Conservation (phyloP, 2,113 vertebrate species). For the Dendropsophus ebraccatus region DNA sequence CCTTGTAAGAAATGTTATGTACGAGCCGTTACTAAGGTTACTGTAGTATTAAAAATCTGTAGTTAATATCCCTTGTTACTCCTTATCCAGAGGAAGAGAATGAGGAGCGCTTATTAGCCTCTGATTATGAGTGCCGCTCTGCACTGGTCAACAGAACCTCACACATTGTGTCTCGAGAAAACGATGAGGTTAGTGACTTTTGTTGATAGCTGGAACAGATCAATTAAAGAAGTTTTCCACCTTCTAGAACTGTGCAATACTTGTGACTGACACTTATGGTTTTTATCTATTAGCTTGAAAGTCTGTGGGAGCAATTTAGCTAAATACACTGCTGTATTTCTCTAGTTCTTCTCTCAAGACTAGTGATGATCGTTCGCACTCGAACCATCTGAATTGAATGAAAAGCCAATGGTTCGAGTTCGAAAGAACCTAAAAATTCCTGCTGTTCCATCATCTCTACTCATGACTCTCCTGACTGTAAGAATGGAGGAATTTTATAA, state of each 20-base stretch:
- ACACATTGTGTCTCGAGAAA: not conserved
- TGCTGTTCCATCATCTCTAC: no score
- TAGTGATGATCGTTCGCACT: no score
- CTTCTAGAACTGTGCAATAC: not conserved
- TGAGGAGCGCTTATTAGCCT: not conserved
- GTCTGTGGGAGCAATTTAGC: not conserved
- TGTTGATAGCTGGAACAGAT: not conserved
- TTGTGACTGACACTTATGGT: not conserved
- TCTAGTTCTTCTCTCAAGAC: not conserved
- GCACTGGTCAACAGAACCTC: conserved; percentile 2
- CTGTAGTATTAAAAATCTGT: conserved; percentile 9
- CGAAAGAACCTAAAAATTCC: no score
- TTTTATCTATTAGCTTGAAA: not conserved
- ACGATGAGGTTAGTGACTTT: not conserved
- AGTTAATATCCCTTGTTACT: conserved; percentile 25
- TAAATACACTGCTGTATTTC: not conserved
- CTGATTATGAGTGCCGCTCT: not conserved
- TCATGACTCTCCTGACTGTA: not conserved
- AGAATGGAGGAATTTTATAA: not conserved
- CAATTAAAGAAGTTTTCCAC: conserved; percentile 5
- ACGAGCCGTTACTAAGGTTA: conserved; percentile 41
- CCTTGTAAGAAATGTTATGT: conserved; percentile 14
- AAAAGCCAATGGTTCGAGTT: no score
- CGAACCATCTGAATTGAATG: no score
- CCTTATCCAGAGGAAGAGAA: conserved; percentile 15